Base-by-base conservation (phyloP, 2,113 vertebrate genomes). In the Elephas maximus region DNA sequence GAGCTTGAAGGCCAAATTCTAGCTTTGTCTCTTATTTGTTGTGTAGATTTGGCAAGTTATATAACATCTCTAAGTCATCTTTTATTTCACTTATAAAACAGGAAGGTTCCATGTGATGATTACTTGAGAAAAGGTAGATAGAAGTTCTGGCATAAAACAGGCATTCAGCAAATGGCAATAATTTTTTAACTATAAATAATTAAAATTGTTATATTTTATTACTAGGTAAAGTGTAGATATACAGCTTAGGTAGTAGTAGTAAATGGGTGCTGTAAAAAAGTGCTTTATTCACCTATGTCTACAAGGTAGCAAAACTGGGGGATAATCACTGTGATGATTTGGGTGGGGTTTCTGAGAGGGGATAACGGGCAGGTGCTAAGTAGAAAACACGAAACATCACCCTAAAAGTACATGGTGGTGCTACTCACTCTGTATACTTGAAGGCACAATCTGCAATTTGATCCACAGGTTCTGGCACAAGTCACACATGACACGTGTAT, bases 271-370 rank as follows among this genome's bases (percentile, higher is more conserved):
- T 21, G 1, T 67, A 6, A 71, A 62, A 15, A 92, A 78, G 18
- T 30, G 18, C 10, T 74, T 90, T 15, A 74, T 63, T 87, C 33
- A 8, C 8, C 41, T 67, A 48, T 95, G 24, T 21, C 45, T 6
- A 67, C 11, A 85, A 9, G 20, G 2, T 82, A 63, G 21, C 15
- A 24, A 26, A 57, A 33, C 7, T 86, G 28, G 1, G 33, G 51
- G 24, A 30, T 87, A 45, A 7, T 21, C 23, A 15, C 10, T 24
- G 8, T 17, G 14, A 28, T 51, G 23, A 73, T 78, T 14, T 51
- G 76, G n/a, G 0, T 6, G 1, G 28, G 33, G 24, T 45, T 11
- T 3, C 10, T 41, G 11, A 26, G 1, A 33, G 28, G 2, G 24
- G 6, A 69, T 11, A 14, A 15, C 48, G 77, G 30, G 11, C 5